Conservation (phyloP, 2,113 vertebrate genomes). For the Ammodytes marinus region DNA sequence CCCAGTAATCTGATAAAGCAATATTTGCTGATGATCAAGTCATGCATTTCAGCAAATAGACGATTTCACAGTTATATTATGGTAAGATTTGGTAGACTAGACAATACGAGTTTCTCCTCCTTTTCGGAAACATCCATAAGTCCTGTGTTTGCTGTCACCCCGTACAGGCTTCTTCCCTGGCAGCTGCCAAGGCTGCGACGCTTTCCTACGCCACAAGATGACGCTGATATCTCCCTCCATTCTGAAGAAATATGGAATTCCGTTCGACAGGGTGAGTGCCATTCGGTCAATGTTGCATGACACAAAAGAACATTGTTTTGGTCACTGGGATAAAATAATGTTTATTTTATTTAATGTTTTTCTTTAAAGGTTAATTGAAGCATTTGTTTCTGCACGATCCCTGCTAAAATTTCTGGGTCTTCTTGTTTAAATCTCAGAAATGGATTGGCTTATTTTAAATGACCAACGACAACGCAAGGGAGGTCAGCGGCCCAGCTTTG, state of each 20-base stretch:
- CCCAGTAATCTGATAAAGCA: background rate
- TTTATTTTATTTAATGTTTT: background rate
- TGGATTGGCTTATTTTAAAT: constrained; percentile 38
- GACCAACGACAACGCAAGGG: background rate
- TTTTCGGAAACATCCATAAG: background rate
- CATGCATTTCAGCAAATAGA: background rate
- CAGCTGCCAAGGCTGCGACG: constrained; percentile 97
- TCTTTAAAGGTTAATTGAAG: background rate
- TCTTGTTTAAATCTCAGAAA: constrained; percentile 6
- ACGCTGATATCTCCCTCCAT: constrained; percentile 98
- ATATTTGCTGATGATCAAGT: background rate
- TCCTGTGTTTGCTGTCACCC: background rate
- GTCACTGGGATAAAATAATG: background rate
- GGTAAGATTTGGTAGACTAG: background rate
- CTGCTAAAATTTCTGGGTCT: background rate
- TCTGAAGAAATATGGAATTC: constrained; percentile 97
- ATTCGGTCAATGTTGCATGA: background rate
- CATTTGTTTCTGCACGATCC: background rate
- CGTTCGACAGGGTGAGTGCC: constrained; percentile 93
- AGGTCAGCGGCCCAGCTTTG: constrained; percentile 22
- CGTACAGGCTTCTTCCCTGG: constrained; percentile 95
- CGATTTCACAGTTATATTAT: background rate
- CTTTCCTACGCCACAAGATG: constrained; percentile 99
- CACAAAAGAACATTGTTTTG: background rate
- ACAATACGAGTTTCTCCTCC: too few relatives aligned